phyloP scores from a whole-genome alignment of 2,888 invertebrate genomes.

The Alentia gelatinosa region DNA sequence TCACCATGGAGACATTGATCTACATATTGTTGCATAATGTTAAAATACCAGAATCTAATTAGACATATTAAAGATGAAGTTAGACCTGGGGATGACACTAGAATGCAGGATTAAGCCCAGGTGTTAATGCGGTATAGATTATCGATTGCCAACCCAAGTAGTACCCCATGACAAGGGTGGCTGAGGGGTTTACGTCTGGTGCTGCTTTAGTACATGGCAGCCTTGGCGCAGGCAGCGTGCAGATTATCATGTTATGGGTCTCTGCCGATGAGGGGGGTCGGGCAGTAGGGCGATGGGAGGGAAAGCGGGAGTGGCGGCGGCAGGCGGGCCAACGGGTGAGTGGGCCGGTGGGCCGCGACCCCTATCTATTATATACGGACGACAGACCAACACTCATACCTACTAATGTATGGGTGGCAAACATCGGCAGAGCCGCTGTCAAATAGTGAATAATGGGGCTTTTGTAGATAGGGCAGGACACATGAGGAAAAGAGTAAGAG shows the following conservation, averaged over 20 bases:
- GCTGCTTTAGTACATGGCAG: too few relatives aligned
- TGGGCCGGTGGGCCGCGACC: not conserved
- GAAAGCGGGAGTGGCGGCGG: not conserved
- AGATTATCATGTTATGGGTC: constrained; percentile 14
- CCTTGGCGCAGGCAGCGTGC: not conserved
- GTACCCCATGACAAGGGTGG: too few relatives aligned
- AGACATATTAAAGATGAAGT: too few relatives aligned
- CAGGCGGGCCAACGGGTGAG: not conserved
- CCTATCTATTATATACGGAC: constrained; percentile 27
- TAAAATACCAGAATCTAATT: too few relatives aligned
- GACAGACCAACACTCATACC: not conserved
- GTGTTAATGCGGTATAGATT: too few relatives aligned
- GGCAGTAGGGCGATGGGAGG: not conserved
- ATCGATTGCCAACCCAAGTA: too few relatives aligned
- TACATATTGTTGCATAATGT: too few relatives aligned
- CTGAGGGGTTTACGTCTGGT: too few relatives aligned
- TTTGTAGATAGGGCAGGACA: not conserved
- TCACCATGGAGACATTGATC: too few relatives aligned
- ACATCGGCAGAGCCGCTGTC: constrained; percentile 17
- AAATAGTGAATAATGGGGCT: not conserved
- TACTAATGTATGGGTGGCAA: constrained; percentile 23
- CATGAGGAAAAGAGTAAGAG: too few relatives aligned
- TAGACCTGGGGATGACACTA: too few relatives aligned
- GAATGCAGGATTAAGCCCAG: too few relatives aligned
- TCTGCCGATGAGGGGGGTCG: not conserved